Evolutionary conservation across 1,140 invertebrate genomes (phyloP).

Genomic region (Zaprionus gabonicus): DNA sequence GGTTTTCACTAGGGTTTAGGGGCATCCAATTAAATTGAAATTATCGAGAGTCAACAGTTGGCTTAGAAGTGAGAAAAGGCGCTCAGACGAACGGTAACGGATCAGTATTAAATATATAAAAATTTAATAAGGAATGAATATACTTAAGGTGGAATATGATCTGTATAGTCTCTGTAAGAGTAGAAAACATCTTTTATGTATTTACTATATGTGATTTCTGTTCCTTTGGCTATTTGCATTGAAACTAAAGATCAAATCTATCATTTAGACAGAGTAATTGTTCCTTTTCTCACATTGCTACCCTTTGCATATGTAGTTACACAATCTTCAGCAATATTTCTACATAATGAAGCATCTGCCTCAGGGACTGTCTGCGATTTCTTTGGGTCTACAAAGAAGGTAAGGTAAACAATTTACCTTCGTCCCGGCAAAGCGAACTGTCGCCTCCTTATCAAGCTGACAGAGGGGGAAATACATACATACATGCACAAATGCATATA

Average conservation of each 20-base stretch:
- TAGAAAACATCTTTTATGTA: background rate
- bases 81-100: too few relatives aligned
- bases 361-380: conserved; percentile 16
- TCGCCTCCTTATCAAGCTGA: conserved; percentile 28
- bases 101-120: too few relatives aligned
- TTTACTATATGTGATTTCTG: background rate
- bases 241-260: background rate
- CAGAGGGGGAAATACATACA: background rate
- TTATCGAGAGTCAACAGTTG: background rate
- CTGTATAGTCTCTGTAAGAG: background rate
- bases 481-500: background rate
- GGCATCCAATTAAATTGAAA: background rate
- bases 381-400: conserved; percentile 7
- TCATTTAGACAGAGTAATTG: background rate
- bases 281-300: background rate
- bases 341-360: conserved; percentile 23
- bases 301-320: conserved; percentile 3
- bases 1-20: background rate
- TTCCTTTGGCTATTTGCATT: background rate
- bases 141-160: too few relatives aligned
- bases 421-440: conserved; percentile 13
- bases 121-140: too few relatives aligned
- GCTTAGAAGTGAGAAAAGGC: background rate
- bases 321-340: conserved; percentile 10
- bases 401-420: conserved; percentile 39